These are phyloP conservation scores for Caloenas nicobarica DNA, from an alignment of 2,113 vertebrate species.

Conservation along the genomic window DNA sequence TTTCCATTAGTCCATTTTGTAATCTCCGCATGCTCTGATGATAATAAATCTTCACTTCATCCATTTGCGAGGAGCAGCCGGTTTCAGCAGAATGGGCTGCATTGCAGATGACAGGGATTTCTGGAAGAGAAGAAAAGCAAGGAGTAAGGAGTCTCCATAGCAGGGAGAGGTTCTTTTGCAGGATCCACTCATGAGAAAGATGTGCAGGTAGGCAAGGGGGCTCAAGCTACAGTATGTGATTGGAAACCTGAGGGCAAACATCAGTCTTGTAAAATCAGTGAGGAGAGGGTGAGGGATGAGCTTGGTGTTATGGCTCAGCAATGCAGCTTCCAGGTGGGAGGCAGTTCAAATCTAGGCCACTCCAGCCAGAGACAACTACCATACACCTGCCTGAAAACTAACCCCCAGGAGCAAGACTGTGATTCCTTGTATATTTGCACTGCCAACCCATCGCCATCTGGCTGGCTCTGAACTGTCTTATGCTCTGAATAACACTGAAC, in stretches of 20 bases:
- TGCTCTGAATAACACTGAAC: background rate
- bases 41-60: slow-evolving; percentile 71
- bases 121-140: background rate
- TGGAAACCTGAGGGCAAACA: background rate
- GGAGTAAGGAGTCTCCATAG: background rate
- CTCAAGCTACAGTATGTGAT: background rate
- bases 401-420: background rate
- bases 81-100: slow-evolving; percentile 20
- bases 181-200: background rate
- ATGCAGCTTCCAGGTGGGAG: accelerated
- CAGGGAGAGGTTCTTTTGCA: background rate
- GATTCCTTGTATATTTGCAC: background rate
- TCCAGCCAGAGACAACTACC: background rate
- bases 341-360: background rate
- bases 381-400: background rate
- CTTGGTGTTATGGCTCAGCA: background rate
- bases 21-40: slow-evolving; percentile 65
- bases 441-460: background rate
- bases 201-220: background rate
- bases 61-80: background rate
- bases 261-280: background rate
- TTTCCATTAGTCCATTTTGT: slow-evolving; percentile 77
- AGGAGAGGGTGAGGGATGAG: background rate
- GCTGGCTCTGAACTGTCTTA: background rate
- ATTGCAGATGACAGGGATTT: slow-evolving; percentile 33